Evolutionary conservation across 2,113 vertebrate species (phyloP).

Genomic region (Ictalurus furcatus): DNA sequence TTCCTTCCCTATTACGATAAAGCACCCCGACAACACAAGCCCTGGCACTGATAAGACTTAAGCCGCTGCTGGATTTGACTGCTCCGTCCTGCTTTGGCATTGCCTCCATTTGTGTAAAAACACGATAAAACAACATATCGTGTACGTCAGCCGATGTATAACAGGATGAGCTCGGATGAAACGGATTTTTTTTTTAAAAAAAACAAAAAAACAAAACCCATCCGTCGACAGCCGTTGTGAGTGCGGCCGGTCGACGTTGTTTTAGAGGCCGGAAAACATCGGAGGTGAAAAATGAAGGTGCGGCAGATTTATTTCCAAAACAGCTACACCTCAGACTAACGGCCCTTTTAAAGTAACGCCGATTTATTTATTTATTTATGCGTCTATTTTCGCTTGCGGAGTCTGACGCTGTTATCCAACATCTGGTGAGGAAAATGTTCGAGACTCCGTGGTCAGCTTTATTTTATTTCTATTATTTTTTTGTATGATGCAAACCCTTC

Average conservation of each 20-base stretch:
- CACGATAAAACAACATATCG: conserved; percentile 40
- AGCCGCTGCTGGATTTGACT: conserved; percentile 46
- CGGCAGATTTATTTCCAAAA: conserved; percentile 31
- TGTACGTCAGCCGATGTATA: conserved; percentile 12
- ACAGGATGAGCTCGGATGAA: conserved; percentile 2
- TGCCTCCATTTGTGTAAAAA: conserved; percentile 47
- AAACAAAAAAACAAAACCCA: not conserved
- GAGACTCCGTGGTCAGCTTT: conserved; percentile 1
- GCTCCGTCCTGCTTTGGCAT: conserved; percentile 50
- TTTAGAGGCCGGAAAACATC: conserved; percentile 7
- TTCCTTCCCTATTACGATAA: conserved; percentile 27
- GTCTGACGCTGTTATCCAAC: conserved; percentile 8
- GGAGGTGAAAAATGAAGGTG: conserved; percentile 23
- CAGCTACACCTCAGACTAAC: conserved; percentile 42
- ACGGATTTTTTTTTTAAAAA: not conserved
- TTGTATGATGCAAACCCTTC: not conserved
- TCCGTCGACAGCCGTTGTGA: not conserved
- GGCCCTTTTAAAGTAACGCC: conserved; percentile 15
- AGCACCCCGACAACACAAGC: conserved; percentile 38
- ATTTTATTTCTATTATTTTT: not conserved
- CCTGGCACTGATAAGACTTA: conserved; percentile 46
- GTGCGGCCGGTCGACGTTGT: not conserved
- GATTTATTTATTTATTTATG: not conserved
- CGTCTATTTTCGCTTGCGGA: not conserved
- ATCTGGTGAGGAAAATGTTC: not conserved